A percentile compares a stretch with the other conserved stretches of the same genome.
These are phyloP conservation scores for Microdon myrmicae DNA, from an alignment of 2,888 invertebrate species.

Conservation along the genomic window DNA sequence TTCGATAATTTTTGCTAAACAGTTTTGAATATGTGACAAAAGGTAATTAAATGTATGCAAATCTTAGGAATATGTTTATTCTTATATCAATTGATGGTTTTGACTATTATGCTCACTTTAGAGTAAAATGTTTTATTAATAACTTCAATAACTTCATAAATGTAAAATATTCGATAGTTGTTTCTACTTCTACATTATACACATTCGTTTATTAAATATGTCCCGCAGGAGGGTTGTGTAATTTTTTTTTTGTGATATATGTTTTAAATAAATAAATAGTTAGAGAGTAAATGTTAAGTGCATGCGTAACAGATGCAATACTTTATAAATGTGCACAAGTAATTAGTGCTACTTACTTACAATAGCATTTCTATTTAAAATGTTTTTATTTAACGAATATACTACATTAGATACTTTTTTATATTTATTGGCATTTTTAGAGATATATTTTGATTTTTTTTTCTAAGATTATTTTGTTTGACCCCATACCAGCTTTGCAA, in stretches of 20 bases:
- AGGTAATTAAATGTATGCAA: background rate
- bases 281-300: too few relatives aligned
- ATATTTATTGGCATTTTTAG: constrained; percentile 31
- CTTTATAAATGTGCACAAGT: too few relatives aligned
- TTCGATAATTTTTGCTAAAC: background rate
- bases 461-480: constrained; percentile 61
- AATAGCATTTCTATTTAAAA: too few relatives aligned
- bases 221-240: too few relatives aligned
- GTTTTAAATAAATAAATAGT: too few relatives aligned
- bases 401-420: constrained; percentile 29
- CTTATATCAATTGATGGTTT: constrained; percentile 14
- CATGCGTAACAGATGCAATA: too few relatives aligned
- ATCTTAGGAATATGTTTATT: constrained; percentile 2
- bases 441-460: constrained; percentile 14
- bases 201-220: too few relatives aligned
- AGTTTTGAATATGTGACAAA: background rate
- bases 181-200: constrained; percentile 2
- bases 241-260: too few relatives aligned
- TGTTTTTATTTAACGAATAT: too few relatives aligned
- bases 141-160: constrained; percentile 4
- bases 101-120: constrained; percentile 44
- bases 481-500: constrained; percentile 67
- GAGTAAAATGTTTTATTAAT: constrained; percentile 8
- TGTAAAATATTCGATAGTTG: constrained; percentile 13
- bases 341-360: too few relatives aligned